Conservation (phyloP, 2,113 vertebrate species). For the Egretta garzetta region DNA sequence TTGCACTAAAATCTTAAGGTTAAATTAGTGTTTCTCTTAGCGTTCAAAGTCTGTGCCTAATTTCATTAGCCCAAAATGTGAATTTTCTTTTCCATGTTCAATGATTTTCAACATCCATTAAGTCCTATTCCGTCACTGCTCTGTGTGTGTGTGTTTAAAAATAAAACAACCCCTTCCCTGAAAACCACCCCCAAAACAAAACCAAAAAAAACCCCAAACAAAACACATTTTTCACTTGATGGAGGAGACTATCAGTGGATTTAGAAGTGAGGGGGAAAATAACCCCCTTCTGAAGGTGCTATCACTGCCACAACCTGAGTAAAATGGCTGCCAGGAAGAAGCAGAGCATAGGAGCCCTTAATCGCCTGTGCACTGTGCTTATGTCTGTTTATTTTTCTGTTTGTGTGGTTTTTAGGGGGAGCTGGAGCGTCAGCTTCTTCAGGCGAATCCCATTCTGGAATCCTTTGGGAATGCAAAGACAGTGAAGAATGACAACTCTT, state of each 20-base stretch:
- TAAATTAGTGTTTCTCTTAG: neutral
- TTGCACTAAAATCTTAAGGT: neutral
- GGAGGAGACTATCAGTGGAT: neutral
- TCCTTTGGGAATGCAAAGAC: conserved; percentile 98
- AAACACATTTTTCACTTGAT: neutral
- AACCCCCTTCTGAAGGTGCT: neutral
- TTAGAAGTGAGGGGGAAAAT: neutral
- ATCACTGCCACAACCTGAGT: neutral
- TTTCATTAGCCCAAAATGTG: conserved; percentile 16
- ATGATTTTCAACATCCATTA: neutral
- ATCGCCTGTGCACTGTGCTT: neutral
- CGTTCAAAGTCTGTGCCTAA: conserved; percentile 23
- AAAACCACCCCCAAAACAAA: neutral
- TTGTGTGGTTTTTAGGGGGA: conserved; percentile 84
- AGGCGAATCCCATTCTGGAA: conserved; percentile 97
- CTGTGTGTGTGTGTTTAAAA: neutral
- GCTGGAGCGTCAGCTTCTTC: conserved; percentile 94
- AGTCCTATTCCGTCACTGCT: neutral
- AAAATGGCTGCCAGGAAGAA: neutral
- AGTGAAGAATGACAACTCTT: conserved; percentile 99
- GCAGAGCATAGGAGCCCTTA: fast-evolving
- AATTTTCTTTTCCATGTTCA: neutral
- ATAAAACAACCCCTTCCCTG: too few species aligned
- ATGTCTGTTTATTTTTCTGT: neutral
- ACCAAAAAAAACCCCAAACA: neutral